A percentile compares a stretch with the other conserved stretches of the same genome.
phyloP scores from a whole-genome alignment of 2,888 invertebrate species.

The Panzeria rudis region DNA sequence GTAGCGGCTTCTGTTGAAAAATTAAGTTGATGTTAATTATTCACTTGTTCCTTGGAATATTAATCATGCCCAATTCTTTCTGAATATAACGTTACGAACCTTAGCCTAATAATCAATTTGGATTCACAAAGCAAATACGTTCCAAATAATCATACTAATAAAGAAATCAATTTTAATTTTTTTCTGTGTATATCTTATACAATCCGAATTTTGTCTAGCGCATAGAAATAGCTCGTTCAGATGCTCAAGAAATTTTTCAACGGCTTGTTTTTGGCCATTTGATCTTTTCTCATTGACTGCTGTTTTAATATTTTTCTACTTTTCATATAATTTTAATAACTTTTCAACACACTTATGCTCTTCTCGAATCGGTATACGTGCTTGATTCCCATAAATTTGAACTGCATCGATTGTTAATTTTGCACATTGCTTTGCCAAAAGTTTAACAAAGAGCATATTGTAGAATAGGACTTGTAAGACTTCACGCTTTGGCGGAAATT shows the following conservation, averaged over 20 bases:
- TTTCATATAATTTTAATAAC: conserved; percentile 30
- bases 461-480: conserved; percentile 39
- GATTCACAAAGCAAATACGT: too few species aligned
- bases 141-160: too few species aligned
- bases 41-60: too few species aligned
- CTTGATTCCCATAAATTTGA: conserved; percentile 12
- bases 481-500: too few species aligned
- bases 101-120: too few species aligned
- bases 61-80: too few species aligned
- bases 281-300: conserved; percentile 21
- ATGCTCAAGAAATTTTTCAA: not conserved
- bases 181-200: conserved; percentile 1
- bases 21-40: too few species aligned
- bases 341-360: not conserved
- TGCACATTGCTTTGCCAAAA: conserved; percentile 16
- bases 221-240: not conserved
- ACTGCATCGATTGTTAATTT: not conserved
- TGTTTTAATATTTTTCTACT: conserved; percentile 20
- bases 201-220: conserved; percentile 8
- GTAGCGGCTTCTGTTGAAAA: too few species aligned
- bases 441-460: conserved; percentile 28
- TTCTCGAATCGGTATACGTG: too few species aligned
- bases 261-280: conserved; percentile 24
- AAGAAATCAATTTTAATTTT: too few species aligned
- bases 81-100: too few species aligned